phyloP scores from a whole-genome alignment of 2,888 invertebrate species.

The Psococerastis gibbosa region DNA sequence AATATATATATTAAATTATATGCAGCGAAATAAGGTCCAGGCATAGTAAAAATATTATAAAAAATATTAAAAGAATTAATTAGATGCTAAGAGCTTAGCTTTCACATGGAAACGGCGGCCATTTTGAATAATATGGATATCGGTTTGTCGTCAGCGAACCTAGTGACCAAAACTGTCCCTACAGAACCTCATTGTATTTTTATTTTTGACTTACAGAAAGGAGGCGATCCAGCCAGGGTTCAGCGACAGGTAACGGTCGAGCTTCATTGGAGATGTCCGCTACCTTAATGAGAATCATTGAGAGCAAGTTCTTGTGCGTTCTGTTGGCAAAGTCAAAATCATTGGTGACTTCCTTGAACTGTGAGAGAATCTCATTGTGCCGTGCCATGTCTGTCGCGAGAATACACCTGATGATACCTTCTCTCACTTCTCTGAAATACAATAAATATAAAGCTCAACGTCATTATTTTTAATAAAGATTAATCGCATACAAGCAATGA shows the following conservation, averaged over 20 bases:
- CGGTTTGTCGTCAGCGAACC: no score
- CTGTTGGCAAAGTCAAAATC: constrained; percentile 48
- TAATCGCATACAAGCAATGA: no score
- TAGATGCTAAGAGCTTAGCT: no score
- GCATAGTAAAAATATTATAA: no score
- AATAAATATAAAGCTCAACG: no score
- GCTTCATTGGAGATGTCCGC: constrained; percentile 72
- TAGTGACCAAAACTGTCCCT: no score
- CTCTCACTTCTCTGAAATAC: constrained; percentile 37
- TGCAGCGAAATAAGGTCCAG: no score
- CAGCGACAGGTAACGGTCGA: constrained; percentile 62
- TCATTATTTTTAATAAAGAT: no score
- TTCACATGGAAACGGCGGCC: no score
- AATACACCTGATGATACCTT: constrained; percentile 61
- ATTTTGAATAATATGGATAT: no score
- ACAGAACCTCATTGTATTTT: no score
- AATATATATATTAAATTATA: no score
- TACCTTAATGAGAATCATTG: constrained; percentile 66
- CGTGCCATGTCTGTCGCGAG: constrained; percentile 62
- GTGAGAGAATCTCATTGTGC: constrained; percentile 55
- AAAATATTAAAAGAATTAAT: constrained; percentile 10
- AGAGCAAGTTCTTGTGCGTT: constrained; percentile 49
- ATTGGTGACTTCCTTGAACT: constrained; percentile 44
- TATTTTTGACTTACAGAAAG: constrained; percentile 31
- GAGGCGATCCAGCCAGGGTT: constrained; percentile 61